A percentile compares a stretch with the other conserved stretches of the same genome.
Conservation (phyloP, 1,140 invertebrate genomes). For the Ips typographus region DNA sequence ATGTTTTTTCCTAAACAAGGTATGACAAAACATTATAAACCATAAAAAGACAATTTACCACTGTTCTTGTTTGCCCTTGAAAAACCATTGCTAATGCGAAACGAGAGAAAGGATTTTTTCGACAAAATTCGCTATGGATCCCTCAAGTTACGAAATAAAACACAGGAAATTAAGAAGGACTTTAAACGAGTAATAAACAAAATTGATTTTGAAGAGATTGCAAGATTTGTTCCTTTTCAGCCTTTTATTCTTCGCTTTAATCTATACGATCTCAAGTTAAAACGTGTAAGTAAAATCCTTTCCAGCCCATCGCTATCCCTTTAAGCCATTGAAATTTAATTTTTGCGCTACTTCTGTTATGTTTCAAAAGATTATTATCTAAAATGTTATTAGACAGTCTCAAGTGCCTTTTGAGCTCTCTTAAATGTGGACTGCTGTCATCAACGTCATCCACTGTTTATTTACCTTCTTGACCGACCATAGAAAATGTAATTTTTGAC, state of each 20-base stretch:
- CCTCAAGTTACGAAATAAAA: constrained; percentile 25
- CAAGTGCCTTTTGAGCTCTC: constrained; percentile 37
- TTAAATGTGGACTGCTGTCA: constrained; percentile 36
- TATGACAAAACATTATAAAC: constrained; percentile 18
- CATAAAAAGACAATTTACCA: constrained; percentile 34
- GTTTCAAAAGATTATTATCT: constrained; percentile 40
- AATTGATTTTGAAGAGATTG: constrained; percentile 12
- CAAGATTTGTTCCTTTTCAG: not conserved
- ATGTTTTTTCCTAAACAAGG: constrained; percentile 10
- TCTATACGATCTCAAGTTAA: constrained; percentile 3
- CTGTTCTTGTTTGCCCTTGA: constrained; percentile 30
- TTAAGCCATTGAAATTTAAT: constrained; percentile 39
- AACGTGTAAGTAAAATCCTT: constrained; percentile 22
- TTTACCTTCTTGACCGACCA: constrained; percentile 38
- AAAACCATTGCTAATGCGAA: constrained; percentile 34
- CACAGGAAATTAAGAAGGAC: constrained; percentile 32
- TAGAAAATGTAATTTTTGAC: constrained; percentile 40
- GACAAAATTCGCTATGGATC: constrained; percentile 31
- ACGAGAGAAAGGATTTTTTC: constrained; percentile 34
- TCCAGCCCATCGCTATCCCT: constrained; percentile 23
- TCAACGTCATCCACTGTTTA: constrained; percentile 37
- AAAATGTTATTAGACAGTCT: constrained; percentile 41
- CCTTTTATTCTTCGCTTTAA: not conserved
- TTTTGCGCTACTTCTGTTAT: constrained; percentile 37
- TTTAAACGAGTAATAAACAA: constrained; percentile 12